phyloP scores from a whole-genome alignment of 2,113 vertebrate species.

The Cinclus cinclus region DNA sequence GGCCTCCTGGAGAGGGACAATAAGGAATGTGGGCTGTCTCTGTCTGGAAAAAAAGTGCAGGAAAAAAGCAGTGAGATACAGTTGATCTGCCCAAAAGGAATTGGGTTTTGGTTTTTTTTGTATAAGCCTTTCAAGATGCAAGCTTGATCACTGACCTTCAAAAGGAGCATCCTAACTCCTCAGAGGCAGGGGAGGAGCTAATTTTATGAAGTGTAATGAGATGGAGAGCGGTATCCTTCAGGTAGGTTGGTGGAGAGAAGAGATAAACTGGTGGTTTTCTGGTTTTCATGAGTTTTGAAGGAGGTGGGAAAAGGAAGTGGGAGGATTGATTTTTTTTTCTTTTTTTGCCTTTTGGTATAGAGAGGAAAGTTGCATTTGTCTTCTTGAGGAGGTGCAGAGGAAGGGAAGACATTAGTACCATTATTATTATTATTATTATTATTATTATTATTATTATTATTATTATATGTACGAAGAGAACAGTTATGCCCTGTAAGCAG shows the following conservation, averaged over 20 bases:
- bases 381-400: neutral
- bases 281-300: neutral
- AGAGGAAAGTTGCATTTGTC: constrained; percentile 32
- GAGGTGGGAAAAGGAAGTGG: constrained; percentile 12
- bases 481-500: neutral
- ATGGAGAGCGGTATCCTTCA: neutral
- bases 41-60: neutral
- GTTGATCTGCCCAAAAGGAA: neutral
- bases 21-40: neutral
- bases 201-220: neutral
- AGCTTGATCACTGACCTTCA: neutral
- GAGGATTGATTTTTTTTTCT: neutral
- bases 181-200: neutral
- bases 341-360: neutral
- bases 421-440: no score
- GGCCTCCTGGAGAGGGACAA: neutral
- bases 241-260: neutral
- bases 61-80: neutral
- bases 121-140: neutral
- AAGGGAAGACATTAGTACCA: neutral
- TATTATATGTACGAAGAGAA: neutral
- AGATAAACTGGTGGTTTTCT: neutral
- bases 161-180: neutral
- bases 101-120: neutral
- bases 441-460: no score